These are phyloP conservation scores for Elgaria multicarinata DNA, from an alignment of 2,113 vertebrate genomes.

Conservation along the genomic window DNA sequence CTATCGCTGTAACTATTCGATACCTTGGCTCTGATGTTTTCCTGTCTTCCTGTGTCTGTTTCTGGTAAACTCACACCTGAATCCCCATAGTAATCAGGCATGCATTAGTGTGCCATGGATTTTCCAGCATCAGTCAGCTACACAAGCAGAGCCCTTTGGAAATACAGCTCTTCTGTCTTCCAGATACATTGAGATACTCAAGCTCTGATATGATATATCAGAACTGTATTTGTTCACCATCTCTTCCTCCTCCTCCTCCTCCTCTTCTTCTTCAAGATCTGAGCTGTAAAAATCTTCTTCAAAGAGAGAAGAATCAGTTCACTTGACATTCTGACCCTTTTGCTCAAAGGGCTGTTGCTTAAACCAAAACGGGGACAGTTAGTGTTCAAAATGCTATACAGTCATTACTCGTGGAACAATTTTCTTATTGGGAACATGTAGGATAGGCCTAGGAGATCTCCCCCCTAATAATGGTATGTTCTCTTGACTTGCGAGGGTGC, in stretches of 20 bases:
- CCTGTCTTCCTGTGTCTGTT: background rate
- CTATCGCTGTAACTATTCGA: background rate
- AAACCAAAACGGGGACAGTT: conserved; percentile 65
- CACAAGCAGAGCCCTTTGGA: background rate
- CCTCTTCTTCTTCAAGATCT: conserved; percentile 63
- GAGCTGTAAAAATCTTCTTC: conserved; percentile 39
- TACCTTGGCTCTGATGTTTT: background rate
- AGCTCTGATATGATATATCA: conserved; percentile 27
- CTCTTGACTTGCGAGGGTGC: conserved; percentile 43
- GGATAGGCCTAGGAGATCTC: conserved; percentile 69
- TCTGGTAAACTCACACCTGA: background rate
- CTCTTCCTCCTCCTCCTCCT: conserved; percentile 45
- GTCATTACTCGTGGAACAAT: conserved; percentile 35
- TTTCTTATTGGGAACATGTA: conserved; percentile 67
- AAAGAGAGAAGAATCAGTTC: conserved; percentile 55
- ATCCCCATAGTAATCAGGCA: background rate
- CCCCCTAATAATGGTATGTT: conserved; percentile 66
- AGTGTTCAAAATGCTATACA: conserved; percentile 67
- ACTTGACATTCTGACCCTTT: conserved; percentile 63
- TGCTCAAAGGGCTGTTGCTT: conserved; percentile 62
- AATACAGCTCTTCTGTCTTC: conserved; percentile 36
- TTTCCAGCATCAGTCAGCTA: background rate
- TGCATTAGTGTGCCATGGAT: background rate
- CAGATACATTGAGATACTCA: conserved; percentile 29
- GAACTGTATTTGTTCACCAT: conserved; percentile 57